A percentile compares a stretch with the other conserved stretches of the same genome.
phyloP scores from a whole-genome alignment of 1,140 invertebrate species.

The Hirudo medicinalis region DNA sequence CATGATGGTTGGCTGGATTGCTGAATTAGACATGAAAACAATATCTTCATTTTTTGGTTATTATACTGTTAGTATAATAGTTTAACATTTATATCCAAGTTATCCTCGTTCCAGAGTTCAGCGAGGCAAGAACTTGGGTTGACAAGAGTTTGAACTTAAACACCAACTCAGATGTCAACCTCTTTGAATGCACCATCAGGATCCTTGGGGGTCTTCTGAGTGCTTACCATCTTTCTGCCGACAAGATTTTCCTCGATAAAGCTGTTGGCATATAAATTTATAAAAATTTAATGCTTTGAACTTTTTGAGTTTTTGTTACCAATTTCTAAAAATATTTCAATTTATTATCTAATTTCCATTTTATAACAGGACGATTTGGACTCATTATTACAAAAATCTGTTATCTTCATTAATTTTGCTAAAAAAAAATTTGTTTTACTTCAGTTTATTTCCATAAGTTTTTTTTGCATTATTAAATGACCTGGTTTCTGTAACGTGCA shows the following conservation, averaged over 20 bases:
- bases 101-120: slow-evolving; percentile 53
- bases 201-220: slow-evolving; percentile 87
- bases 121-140: slow-evolving; percentile 81
- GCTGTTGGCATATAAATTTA: slow-evolving; percentile 47
- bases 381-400: too few species aligned
- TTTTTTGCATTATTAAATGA: too few species aligned
- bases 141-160: slow-evolving; percentile 57
- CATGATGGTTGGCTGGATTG: slow-evolving; percentile 47
- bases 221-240: slow-evolving; percentile 82
- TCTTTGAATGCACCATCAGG: slow-evolving; percentile 98
- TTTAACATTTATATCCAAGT: neutral
- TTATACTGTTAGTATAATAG: neutral
- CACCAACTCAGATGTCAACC: slow-evolving; percentile 73
- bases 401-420: too few species aligned
- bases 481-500: too few species aligned
- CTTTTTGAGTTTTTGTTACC: too few species aligned
- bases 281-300: too few species aligned
- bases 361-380: too few species aligned
- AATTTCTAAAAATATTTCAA: too few species aligned
- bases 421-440: too few species aligned
- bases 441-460: too few species aligned
- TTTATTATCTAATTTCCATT: too few species aligned
- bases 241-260: slow-evolving; percentile 56
- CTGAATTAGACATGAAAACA: neutral
- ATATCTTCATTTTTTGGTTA: neutral